Evolutionary conservation across 2,797 vertebrate species (phyloP).

Genomic region (Vireo griseus): DNA sequence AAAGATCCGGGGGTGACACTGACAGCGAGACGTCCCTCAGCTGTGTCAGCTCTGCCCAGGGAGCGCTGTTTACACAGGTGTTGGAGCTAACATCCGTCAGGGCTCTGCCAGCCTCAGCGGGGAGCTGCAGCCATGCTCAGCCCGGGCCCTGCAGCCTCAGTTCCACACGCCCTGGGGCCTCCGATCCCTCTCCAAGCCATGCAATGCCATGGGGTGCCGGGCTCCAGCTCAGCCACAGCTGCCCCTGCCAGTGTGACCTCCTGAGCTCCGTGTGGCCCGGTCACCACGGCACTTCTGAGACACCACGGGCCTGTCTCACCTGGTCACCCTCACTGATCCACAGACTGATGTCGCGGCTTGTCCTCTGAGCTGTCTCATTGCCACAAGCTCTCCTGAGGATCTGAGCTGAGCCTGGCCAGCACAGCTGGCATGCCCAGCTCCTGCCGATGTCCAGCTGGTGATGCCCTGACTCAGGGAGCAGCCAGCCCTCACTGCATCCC

Average conservation of each 20-base stretch:
- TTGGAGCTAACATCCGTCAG: background rate
- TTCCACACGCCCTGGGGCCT: background rate
- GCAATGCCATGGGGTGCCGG: background rate
- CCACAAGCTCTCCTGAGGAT: background rate
- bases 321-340: background rate
- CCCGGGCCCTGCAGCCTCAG: background rate
- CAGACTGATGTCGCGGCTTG: background rate
- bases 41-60: background rate
- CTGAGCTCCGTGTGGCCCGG: background rate
- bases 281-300: rapidly evolving
- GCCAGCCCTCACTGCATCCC: background rate
- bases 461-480: background rate
- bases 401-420: background rate
- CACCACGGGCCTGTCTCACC: background rate
- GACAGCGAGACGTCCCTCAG: background rate
- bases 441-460: rapidly evolving
- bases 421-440: background rate
- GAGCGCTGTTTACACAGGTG: rapidly evolving
- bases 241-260: background rate
- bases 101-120: background rate
- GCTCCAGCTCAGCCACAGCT: background rate
- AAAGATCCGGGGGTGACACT: background rate
- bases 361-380: background rate
- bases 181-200: background rate
- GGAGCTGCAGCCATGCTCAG: background rate